Base-by-base conservation (phyloP, 2,888 invertebrate species). In the Lithophane ornitopus region DNA sequence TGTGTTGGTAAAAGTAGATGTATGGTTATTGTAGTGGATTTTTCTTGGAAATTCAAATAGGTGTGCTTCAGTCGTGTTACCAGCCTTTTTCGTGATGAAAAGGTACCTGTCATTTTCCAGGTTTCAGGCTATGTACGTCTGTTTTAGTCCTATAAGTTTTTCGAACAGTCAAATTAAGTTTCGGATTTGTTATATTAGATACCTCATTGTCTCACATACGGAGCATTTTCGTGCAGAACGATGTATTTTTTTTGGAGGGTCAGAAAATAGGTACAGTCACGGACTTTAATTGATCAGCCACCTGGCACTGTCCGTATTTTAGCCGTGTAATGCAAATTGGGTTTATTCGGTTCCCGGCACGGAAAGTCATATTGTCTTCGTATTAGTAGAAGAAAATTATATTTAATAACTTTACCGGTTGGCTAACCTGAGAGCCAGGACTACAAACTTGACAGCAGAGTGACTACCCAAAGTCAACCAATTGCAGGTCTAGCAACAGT, bases 1-100 rank as follows among this genome's bases (percentile, higher is more conserved):
- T 71, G 78, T 85, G 77, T 80, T 81, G 66, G 56, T 70, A 63
- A 41, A 77, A 73, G n/a, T 72, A 69, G 44, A 78, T 66, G 69
- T 68, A 75, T 66, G 70, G 62, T 69, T 70, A 67, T 63, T 41
- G 67, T 52, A 26, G 63, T 41, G 14, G 16, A 52, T 26, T 70
- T 69, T 65, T 59, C 74, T 46, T 34, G 16, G 22, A 72, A 73
- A 73, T 39, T 52, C 8, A 58, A 54, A n/a, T n/a, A 66, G 28
- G 2, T 58, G 22, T 34, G 9, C 16, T 63, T 39, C 19, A 3
- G 6, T 56, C 11, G 12, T 0, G 9, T 73, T 39, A 6, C 19
- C n/a, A 52, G 9, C 3, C 7, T 22, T 76, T 62, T 41, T n/a
- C 11, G 28, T 26, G 28, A 61, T n/a, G 28, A 75, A 22, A 39